Evolutionary conservation across 2,797 vertebrate species (phyloP).

Genomic region (Streptopelia turtur): DNA sequence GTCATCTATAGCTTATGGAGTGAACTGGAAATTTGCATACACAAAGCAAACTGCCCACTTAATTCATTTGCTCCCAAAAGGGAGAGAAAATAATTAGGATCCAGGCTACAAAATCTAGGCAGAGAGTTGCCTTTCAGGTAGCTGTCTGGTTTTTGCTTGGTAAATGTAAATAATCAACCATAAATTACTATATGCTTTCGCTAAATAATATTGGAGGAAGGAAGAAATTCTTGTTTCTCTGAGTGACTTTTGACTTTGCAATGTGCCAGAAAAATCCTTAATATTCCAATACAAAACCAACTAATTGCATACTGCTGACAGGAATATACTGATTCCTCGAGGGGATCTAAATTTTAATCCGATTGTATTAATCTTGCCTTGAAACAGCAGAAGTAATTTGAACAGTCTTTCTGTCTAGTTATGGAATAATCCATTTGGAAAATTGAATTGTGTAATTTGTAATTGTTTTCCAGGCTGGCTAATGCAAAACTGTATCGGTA

Average conservation of each 20-base stretch:
- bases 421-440: constrained; percentile 73
- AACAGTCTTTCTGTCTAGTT: constrained; percentile 48
- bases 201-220: neutral
- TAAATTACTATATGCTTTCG: constrained; percentile 17
- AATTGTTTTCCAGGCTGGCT: constrained; percentile 67
- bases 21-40: constrained; percentile 41
- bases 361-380: constrained; percentile 51
- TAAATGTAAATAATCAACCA: constrained; percentile 65
- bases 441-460: constrained; percentile 68
- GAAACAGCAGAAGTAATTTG: constrained; percentile 61
- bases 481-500: constrained; percentile 9
- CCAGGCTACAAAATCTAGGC: constrained; percentile 15
- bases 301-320: constrained; percentile 17
- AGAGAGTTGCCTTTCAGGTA: constrained; percentile 62
- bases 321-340: constrained; percentile 5
- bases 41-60: constrained; percentile 65
- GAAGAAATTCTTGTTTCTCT: constrained; percentile 37
- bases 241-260: constrained; percentile 39
- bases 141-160: constrained; percentile 16
- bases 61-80: constrained; percentile 63
- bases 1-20: constrained; percentile 4
- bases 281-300: neutral
- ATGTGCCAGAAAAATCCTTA: neutral
- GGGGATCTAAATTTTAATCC: constrained; percentile 36
- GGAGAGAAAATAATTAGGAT: constrained; percentile 67